A percentile compares a stretch with the other conserved stretches of the same genome.
phyloP scores from a whole-genome alignment of 1,140 invertebrate species.

The Ptiloglossa arizonensis region DNA sequence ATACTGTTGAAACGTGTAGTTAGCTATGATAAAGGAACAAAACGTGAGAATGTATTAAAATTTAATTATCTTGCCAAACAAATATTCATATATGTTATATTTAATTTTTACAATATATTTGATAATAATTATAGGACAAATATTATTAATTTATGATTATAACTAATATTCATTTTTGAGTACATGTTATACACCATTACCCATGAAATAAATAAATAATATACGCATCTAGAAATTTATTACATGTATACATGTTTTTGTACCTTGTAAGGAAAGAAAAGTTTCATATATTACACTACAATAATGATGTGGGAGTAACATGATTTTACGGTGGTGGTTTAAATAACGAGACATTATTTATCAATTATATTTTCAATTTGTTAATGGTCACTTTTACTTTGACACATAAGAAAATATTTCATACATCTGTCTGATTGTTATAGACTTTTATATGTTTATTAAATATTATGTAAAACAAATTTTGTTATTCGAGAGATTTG shows the following conservation, averaged over 20 bases:
- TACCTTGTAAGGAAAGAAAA: neutral
- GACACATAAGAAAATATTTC: neutral
- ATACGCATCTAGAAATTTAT: slow-evolving; percentile 7
- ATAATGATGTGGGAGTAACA: slow-evolving; percentile 18
- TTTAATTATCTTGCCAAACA: slow-evolving; percentile 42
- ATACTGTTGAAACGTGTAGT: neutral
- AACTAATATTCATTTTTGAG: slow-evolving; percentile 32
- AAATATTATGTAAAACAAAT: neutral
- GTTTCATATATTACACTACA: slow-evolving; percentile 20
- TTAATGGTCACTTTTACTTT: slow-evolving; percentile 27
- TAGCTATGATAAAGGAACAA: neutral
- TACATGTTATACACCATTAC: slow-evolving; percentile 37
- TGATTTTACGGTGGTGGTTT: slow-evolving; percentile 41
- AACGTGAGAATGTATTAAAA: slow-evolving; percentile 5
- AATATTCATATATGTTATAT: neutral
- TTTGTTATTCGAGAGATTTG: neutral
- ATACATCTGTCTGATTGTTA: slow-evolving; percentile 4
- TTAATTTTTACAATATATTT: neutral
- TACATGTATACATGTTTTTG: slow-evolving; percentile 6
- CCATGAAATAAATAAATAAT: slow-evolving; percentile 2
- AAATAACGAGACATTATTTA: slow-evolving; percentile 16
- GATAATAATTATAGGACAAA: slow-evolving; percentile 11
- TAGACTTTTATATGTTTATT: slow-evolving; percentile 12
- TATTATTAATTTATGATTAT: slow-evolving; percentile 25
- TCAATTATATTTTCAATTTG: slow-evolving; percentile 2